A percentile compares a stretch with the other conserved stretches of the same genome.
These are phyloP conservation scores for Gibbula magus DNA, from an alignment of 2,888 invertebrate genomes.

Conservation along the genomic window DNA sequence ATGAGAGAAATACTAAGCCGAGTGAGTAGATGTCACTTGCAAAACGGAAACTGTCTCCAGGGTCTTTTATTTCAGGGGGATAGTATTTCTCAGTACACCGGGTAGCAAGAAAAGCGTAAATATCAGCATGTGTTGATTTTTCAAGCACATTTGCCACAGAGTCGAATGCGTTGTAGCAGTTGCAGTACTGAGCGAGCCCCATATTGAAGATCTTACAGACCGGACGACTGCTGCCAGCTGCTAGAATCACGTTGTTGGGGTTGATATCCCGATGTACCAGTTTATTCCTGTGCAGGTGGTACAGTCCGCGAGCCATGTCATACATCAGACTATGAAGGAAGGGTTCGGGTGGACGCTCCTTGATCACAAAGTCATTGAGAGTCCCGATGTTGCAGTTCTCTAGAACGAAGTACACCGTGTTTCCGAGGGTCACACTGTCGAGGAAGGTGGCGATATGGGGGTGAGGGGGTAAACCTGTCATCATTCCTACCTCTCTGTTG, in stretches of 20 bases:
- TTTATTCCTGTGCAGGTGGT: neutral
- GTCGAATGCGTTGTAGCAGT: neutral
- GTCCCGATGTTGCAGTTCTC: slow-evolving; percentile 3
- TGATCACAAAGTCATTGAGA: neutral
- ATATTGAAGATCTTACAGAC: neutral
- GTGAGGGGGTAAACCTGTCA: neutral
- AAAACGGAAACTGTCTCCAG: neutral
- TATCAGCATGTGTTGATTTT: neutral
- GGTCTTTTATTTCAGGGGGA: neutral
- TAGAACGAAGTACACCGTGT: neutral
- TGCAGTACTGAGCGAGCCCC: neutral
- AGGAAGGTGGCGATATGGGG: neutral
- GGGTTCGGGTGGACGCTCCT: neutral
- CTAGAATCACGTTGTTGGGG: neutral
- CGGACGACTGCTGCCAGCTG: neutral
- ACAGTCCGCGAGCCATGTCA: neutral
- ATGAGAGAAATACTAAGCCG: neutral
- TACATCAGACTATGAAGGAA: neutral
- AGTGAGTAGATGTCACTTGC: slow-evolving; percentile 1
- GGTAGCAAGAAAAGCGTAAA: neutral
- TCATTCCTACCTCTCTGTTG: neutral
- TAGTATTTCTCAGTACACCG: neutral
- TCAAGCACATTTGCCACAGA: neutral
- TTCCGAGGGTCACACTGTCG: neutral
- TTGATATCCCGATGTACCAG: neutral